Conservation (phyloP, 2,888 invertebrate genomes). For the Blastobasis lacticolella region DNA sequence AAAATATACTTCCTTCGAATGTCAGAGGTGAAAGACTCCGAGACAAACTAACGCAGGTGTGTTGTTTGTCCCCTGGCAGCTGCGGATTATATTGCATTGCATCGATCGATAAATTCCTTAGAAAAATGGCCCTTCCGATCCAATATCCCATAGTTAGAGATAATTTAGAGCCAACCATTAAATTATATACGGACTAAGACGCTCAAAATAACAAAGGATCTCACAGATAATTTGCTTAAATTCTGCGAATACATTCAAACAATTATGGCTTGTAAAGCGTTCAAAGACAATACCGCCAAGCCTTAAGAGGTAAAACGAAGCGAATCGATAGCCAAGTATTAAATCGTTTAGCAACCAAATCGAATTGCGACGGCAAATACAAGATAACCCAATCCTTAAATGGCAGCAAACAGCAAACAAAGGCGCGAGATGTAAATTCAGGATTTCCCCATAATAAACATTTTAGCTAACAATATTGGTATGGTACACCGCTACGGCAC, state of each 20-base stretch:
- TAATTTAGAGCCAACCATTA: neutral
- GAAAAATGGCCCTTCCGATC: neutral
- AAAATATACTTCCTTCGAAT: slow-evolving; percentile 33
- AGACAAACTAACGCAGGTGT: slow-evolving; percentile 47
- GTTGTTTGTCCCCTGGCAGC: slow-evolving; percentile 26
- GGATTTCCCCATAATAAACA: too few species aligned
- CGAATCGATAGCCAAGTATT: slow-evolving; percentile 18
- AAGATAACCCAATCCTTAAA: slow-evolving; percentile 4
- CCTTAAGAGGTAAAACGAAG: slow-evolving; percentile 16
- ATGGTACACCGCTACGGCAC: too few species aligned
- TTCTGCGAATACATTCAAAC: slow-evolving; percentile 21
- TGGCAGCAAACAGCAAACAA: neutral
- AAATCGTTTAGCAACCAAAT: slow-evolving; percentile 22
- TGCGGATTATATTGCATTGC: slow-evolving; percentile 22
- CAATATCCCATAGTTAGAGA: neutral
- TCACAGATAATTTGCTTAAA: slow-evolving; percentile 3
- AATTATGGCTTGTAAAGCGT: slow-evolving; percentile 15
- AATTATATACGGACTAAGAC: too few species aligned
- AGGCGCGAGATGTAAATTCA: too few species aligned
- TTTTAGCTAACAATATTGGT: too few species aligned
- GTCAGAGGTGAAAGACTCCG: slow-evolving; percentile 53
- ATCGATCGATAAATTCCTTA: neutral
- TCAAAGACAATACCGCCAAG: slow-evolving; percentile 20
- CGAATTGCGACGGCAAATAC: slow-evolving; percentile 18
- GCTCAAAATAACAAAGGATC: neutral